phyloP scores from a whole-genome alignment of 2,797 vertebrate species.

The Enteromius thamalakanensis region DNA sequence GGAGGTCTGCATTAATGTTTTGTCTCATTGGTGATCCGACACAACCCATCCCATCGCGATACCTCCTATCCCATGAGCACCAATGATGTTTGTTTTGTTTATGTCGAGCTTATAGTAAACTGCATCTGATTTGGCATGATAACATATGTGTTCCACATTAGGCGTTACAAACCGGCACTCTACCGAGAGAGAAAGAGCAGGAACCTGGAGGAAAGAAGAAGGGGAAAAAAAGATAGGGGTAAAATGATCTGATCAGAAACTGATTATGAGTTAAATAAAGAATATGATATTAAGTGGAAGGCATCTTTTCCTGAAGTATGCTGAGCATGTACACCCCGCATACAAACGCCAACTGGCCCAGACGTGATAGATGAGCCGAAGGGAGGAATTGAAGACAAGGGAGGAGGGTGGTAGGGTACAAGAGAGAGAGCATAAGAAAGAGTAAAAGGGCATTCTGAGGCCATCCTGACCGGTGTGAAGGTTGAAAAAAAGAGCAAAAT shows the following conservation, averaged over 20 bases:
- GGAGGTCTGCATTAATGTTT: constrained; percentile 45
- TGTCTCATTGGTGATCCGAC: constrained; percentile 44
- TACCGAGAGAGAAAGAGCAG: constrained; percentile 36
- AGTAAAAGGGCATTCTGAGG: constrained; percentile 63
- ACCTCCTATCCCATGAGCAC: constrained; percentile 64
- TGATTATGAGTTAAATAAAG: constrained; percentile 26
- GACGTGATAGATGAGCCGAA: constrained; percentile 31
- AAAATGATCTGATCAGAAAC: constrained; percentile 21
- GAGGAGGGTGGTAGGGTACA: constrained; percentile 33
- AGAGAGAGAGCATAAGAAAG: constrained; percentile 34
- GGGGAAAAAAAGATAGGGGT: neutral
- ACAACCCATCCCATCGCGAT: constrained; percentile 48
- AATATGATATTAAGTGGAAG: constrained; percentile 10
- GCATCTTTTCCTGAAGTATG: constrained; percentile 51
- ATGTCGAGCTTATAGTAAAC: constrained; percentile 77
- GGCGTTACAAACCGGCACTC: constrained; percentile 49
- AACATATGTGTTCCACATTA: constrained; percentile 70
- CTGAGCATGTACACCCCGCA: constrained; percentile 46
- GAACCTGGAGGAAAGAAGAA: constrained; percentile 13
- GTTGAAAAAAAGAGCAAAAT: constrained; percentile 64
- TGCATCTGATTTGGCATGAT: constrained; percentile 71
- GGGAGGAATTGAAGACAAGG: constrained; percentile 43
- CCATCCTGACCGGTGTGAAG: constrained; percentile 44
- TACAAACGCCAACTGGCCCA: constrained; percentile 52
- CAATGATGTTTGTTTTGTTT: constrained; percentile 76